These are phyloP conservation scores for Cremastinae sp. DNA, from an alignment of 2,888 invertebrate species.

Conservation along the genomic window DNA sequence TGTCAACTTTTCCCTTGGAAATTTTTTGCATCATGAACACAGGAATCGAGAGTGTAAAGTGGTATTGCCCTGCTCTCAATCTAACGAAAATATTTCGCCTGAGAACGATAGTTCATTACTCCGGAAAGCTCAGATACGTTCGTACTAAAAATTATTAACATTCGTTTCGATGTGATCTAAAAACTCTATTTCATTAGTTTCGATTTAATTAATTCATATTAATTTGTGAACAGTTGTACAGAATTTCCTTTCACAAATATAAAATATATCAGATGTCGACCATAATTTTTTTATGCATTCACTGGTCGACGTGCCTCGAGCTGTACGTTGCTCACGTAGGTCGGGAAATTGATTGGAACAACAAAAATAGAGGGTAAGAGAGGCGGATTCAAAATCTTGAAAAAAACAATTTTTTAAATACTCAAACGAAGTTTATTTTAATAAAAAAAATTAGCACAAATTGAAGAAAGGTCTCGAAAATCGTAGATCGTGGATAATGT, in stretches of 20 bases:
- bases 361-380: slow-evolving; percentile 62
- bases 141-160: slow-evolving; percentile 56
- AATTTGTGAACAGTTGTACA: slow-evolving; percentile 70
- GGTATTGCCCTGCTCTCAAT: slow-evolving; percentile 70
- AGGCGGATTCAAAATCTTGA: neutral
- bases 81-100: slow-evolving; percentile 74
- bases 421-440: neutral
- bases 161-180: neutral
- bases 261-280: slow-evolving; percentile 69
- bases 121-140: slow-evolving; percentile 72
- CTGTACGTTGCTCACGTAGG: slow-evolving; percentile 71
- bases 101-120: slow-evolving; percentile 71
- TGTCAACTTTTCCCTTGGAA: slow-evolving; percentile 73
- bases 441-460: neutral
- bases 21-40: slow-evolving; percentile 62
- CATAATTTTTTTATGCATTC: slow-evolving; percentile 66
- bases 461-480: neutral
- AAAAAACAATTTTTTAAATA: slow-evolving; percentile 1
- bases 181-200: neutral
- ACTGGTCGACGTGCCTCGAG: slow-evolving; percentile 76
- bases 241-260: slow-evolving; percentile 66
- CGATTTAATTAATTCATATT: neutral
- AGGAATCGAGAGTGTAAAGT: slow-evolving; percentile 31
- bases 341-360: slow-evolving; percentile 56
- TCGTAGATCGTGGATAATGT: slow-evolving; percentile 72